A percentile compares a stretch with the other conserved stretches of the same genome.
Evolutionary conservation across 2,888 invertebrate species (phyloP).

Genomic region (Microctonus brassicae): DNA sequence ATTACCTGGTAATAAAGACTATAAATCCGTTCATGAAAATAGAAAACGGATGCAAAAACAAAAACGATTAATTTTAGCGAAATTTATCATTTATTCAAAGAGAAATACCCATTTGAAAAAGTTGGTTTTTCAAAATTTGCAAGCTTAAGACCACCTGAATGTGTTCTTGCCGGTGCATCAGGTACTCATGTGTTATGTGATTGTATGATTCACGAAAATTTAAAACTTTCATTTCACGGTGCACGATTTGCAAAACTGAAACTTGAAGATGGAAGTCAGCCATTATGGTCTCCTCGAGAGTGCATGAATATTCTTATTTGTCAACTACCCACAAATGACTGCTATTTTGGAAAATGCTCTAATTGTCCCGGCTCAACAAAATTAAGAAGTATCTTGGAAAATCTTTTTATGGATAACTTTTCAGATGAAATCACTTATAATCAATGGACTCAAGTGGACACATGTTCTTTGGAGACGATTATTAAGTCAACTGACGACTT

Average conservation of each 20-base stretch:
- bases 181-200: conserved; percentile 1
- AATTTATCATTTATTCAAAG: not conserved
- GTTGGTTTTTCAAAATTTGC: conserved; percentile 14
- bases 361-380: conserved; percentile 28
- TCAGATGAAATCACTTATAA: conserved; percentile 40
- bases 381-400: conserved; percentile 7
- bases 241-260: conserved; percentile 24
- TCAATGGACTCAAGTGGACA: conserved; percentile 44
- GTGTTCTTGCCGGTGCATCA: conserved; percentile 6
- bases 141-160: conserved; percentile 9
- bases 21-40: not conserved
- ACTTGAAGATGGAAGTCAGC: conserved; percentile 8
- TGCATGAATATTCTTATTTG: conserved; percentile 34
- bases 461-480: conserved; percentile 41
- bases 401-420: conserved; percentile 27
- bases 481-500: conserved; percentile 38
- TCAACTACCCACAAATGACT: conserved; percentile 29
- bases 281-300: conserved; percentile 25
- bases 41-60: not conserved
- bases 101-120: not conserved
- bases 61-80: conserved; percentile 6
- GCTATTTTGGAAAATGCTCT: conserved; percentile 27
- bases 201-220: conserved; percentile 9
- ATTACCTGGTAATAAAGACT: conserved; percentile 16
- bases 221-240: conserved; percentile 21